Evolutionary conservation across 2,797 vertebrate genomes (phyloP).

Genomic region (Jordanella pulchra): DNA sequence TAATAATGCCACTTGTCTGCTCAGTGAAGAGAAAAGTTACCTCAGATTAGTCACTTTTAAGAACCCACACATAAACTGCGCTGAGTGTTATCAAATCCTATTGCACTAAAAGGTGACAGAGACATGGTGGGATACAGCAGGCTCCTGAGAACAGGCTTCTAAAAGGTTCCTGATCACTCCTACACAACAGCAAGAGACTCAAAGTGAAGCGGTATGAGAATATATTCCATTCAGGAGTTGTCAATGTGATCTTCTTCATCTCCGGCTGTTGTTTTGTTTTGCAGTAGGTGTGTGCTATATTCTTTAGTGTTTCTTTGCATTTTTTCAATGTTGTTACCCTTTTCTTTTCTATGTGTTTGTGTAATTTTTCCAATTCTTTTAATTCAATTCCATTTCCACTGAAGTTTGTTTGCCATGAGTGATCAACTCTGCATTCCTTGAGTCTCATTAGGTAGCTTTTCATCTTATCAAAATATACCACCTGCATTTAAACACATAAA

Average conservation of each 20-base stretch:
- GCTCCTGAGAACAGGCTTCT: background rate
- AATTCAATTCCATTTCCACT: background rate
- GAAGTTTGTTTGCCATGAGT: background rate
- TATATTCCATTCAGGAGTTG: background rate
- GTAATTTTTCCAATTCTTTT: background rate
- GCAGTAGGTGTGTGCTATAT: background rate
- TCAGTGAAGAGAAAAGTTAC: constrained; percentile 5
- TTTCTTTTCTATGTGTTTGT: background rate
- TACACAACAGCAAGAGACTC: constrained; percentile 4
- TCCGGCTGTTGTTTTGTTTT: background rate
- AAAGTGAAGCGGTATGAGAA: background rate
- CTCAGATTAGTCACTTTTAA: constrained; percentile 20
- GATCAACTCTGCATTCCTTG: background rate
- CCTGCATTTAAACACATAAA: background rate
- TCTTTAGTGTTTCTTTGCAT: background rate
- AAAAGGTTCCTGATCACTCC: constrained; percentile 8
- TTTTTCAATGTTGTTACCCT: background rate
- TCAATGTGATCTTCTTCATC: background rate
- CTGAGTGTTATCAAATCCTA: background rate
- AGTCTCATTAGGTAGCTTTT: background rate
- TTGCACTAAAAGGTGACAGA: constrained; percentile 9
- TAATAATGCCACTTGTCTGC: constrained; percentile 21
- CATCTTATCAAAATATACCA: background rate
- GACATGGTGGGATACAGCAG: background rate
- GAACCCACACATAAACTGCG: background rate